A percentile compares a stretch with the other conserved stretches of the same genome.
phyloP scores from a whole-genome alignment of 1,140 invertebrate genomes.

The Zaprionus inermis region DNA sequence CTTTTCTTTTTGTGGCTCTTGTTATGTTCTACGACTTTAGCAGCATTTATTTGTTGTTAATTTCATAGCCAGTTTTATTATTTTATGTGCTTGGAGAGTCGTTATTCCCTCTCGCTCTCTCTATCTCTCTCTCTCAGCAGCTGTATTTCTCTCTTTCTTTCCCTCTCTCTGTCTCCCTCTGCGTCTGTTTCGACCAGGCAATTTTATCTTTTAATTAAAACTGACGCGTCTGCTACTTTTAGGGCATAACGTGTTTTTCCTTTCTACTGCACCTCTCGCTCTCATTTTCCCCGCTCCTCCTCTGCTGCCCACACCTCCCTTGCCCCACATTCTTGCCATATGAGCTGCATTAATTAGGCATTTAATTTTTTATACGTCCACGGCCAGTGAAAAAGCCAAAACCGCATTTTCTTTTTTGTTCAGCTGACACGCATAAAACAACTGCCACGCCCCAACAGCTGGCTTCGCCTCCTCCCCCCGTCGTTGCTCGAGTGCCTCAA shows the following conservation, averaged over 20 bases:
- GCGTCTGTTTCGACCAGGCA: conserved; percentile 46
- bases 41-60: conserved; percentile 61
- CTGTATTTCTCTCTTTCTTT: background rate
- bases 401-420: conserved; percentile 57
- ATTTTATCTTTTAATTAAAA: conserved; percentile 82
- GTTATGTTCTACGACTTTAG: conserved; percentile 20
- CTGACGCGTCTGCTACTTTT: conserved; percentile 58
- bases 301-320: background rate
- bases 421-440: conserved; percentile 49
- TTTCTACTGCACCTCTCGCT: background rate
- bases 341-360: conserved; percentile 67
- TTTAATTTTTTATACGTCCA: conserved; percentile 57
- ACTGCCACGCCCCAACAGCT: conserved; percentile 12
- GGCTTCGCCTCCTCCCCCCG: background rate
- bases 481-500: conserved; percentile 36
- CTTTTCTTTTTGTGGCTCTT: conserved; percentile 15
- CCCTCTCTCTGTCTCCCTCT: background rate
- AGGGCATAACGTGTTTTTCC: background rate
- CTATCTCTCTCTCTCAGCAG: background rate
- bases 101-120: conserved; percentile 8
- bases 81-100: conserved; percentile 71
- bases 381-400: conserved; percentile 41
- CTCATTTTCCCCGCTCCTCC: background rate
- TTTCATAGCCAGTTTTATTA: conserved; percentile 74
- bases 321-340: conserved; percentile 3